A percentile compares a stretch with the other conserved stretches of the same genome.
Evolutionary conservation across 1,140 invertebrate species (phyloP).

Genomic region (Cyclargus thomasi): DNA sequence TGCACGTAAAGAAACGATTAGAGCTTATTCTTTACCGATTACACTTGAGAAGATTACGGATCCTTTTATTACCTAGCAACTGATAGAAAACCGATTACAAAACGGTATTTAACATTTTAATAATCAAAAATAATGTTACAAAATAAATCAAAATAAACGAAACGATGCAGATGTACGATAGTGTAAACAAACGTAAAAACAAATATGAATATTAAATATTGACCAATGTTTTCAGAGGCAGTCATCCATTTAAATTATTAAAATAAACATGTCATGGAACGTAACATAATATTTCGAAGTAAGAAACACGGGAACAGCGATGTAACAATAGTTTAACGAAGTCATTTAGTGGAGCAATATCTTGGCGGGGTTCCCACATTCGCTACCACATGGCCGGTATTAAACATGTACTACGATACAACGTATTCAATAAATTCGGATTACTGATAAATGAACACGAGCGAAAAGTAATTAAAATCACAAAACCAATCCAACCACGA

Average conservation of each 20-base stretch:
- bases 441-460: slow-evolving; percentile 55
- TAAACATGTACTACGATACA: slow-evolving; percentile 55
- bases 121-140: neutral
- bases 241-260: neutral
- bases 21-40: neutral
- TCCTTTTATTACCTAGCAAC: neutral
- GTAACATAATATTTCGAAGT: neutral
- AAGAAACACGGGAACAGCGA: neutral
- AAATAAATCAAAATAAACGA: neutral
- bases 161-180: neutral
- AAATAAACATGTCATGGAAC: neutral
- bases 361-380: slow-evolving; percentile 73
- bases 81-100: no score
- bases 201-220: neutral
- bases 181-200: no score
- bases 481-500: slow-evolving; percentile 39
- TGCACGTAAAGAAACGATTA: neutral
- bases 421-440: slow-evolving; percentile 68
- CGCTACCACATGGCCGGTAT: slow-evolving; percentile 64
- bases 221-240: neutral
- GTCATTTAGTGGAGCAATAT: slow-evolving; percentile 61
- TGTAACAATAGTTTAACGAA: slow-evolving; percentile 65
- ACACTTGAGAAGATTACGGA: neutral
- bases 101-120: neutral
- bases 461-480: slow-evolving; percentile 34